These are phyloP conservation scores for Aptenodytes forsteri DNA, from an alignment of 2,113 vertebrate genomes.

Conservation along the genomic window DNA sequence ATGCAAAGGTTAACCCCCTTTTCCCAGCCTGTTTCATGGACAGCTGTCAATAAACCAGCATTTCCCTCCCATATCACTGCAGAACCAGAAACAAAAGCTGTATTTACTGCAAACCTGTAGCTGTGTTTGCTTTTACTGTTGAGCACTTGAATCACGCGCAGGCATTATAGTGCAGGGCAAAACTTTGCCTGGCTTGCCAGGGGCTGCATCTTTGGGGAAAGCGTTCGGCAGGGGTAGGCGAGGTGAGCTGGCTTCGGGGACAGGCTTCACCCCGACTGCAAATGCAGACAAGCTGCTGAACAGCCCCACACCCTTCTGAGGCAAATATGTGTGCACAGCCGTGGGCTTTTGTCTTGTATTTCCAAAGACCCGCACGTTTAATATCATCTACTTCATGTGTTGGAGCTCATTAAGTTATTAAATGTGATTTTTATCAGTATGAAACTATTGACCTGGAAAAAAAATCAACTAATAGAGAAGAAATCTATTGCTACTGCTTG, in stretches of 20 bases:
- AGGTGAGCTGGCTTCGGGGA: not conserved
- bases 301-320: not conserved
- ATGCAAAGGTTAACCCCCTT: not conserved
- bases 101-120: not conserved
- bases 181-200: not conserved
- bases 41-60: not conserved
- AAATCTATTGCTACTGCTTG: not conserved
- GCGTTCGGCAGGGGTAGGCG: not conserved
- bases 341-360: fast-evolving
- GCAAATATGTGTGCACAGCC: fast-evolving
- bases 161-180: fast-evolving
- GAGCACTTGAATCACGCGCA: fast-evolving
- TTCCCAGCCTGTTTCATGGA: not conserved
- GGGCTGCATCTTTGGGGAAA: not conserved
- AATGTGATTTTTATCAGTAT: not conserved
- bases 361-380: fast-evolving
- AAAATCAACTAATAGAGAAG: not conserved
- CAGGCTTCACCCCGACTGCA: not conserved
- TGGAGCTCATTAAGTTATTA: not conserved
- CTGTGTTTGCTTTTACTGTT: not conserved
- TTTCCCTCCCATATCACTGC: fast-evolving
- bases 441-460: not conserved
- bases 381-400: not conserved
- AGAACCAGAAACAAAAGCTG: not conserved
- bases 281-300: not conserved